phyloP scores from a whole-genome alignment of 1,140 invertebrate species.

The Pogonognathellus flavescens region DNA sequence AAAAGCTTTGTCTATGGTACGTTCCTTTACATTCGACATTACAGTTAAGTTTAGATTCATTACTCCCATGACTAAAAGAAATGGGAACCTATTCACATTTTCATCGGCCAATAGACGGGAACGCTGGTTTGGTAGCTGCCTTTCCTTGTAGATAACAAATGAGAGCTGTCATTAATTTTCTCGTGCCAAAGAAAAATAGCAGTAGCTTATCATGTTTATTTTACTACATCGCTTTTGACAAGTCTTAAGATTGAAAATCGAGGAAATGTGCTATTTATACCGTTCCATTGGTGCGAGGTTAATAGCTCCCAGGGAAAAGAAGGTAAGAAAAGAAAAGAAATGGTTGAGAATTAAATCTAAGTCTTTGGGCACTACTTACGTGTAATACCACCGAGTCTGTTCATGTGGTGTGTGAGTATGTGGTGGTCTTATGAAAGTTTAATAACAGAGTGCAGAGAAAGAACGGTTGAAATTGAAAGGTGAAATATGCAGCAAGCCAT shows the following conservation, averaged over 20 bases:
- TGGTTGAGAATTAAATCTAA: background rate
- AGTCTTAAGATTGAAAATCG: slow-evolving; percentile 22
- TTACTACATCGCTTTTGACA: slow-evolving; percentile 38
- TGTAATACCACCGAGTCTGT: too few species aligned
- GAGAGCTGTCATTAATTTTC: slow-evolving; percentile 31
- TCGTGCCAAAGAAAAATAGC: slow-evolving; percentile 32
- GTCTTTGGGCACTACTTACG: too few species aligned
- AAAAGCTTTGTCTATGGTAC: too few species aligned
- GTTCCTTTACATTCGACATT: too few species aligned
- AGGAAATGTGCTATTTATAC: slow-evolving; percentile 35
- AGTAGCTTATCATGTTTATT: slow-evolving; percentile 38
- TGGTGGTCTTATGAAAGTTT: background rate
- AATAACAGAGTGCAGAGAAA: background rate
- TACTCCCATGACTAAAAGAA: too few species aligned
- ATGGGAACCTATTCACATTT: too few species aligned
- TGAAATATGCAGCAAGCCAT: slow-evolving; percentile 13
- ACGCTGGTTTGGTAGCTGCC: too few species aligned
- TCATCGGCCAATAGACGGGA: too few species aligned
- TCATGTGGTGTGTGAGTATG: background rate
- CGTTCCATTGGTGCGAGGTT: slow-evolving; percentile 11
- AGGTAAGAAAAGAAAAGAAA: background rate
- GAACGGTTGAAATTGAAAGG: background rate
- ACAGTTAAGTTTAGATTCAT: too few species aligned
- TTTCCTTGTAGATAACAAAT: background rate
- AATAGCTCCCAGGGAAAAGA: background rate